Evolutionary conservation across 2,797 vertebrate species (phyloP).

Genomic region (Molossus molossus): DNA sequence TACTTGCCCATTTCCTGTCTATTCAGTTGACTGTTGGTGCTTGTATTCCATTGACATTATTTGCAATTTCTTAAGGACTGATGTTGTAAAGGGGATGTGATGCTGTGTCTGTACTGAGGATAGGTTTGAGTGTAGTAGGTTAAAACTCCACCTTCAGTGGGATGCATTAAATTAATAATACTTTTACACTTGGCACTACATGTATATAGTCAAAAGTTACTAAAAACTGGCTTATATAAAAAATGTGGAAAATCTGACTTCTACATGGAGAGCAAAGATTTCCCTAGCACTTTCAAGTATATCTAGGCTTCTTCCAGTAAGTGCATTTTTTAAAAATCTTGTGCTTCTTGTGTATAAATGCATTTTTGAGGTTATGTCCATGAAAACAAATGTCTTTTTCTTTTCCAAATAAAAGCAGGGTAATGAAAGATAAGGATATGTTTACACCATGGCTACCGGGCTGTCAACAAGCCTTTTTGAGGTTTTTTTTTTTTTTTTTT

Average conservation of each 20-base stretch:
- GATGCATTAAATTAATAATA: background rate
- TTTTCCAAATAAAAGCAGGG: constrained; percentile 74
- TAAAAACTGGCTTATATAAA: background rate
- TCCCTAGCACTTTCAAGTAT: constrained; percentile 64
- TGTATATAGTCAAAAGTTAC: background rate
- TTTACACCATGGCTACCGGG: constrained; percentile 45
- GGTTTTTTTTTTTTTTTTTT: constrained; percentile 64
- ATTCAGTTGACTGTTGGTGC: background rate
- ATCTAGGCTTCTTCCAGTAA: constrained; percentile 47
- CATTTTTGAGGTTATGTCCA: constrained; percentile 71
- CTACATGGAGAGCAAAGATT: background rate
- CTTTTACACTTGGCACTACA: constrained; percentile 12
- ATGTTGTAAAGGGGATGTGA: background rate
- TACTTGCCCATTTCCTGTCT: too few species aligned
- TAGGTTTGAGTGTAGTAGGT: background rate
- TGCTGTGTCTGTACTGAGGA: background rate
- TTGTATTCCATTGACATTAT: background rate
- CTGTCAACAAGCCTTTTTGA: constrained; percentile 80
- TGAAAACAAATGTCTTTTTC: constrained; percentile 73
- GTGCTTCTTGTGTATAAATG: constrained; percentile 68
- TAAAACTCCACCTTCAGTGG: background rate
- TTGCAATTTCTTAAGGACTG: background rate
- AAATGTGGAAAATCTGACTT: constrained; percentile 64
- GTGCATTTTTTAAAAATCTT: constrained; percentile 12
- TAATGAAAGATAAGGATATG: constrained; percentile 81